These are phyloP conservation scores for Dermatophagoides farinae DNA, from an alignment of 1,140 invertebrate species.

Conservation along the genomic window DNA sequence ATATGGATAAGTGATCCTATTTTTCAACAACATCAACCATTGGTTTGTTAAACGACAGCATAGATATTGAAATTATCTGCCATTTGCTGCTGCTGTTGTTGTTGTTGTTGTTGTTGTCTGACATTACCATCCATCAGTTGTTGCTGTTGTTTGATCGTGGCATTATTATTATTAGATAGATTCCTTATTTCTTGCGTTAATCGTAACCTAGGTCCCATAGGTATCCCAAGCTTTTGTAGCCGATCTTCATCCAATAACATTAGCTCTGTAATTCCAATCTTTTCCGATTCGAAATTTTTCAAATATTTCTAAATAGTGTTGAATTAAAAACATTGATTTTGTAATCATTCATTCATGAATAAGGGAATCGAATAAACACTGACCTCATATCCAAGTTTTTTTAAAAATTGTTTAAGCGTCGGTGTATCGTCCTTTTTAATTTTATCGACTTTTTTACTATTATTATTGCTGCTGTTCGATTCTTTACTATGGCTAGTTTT, in stretches of 20 bases:
- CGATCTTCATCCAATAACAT: constrained; percentile 75
- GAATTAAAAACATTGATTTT: not conserved
- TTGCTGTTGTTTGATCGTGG: not conserved
- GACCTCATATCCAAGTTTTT: constrained; percentile 82
- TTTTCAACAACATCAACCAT: not conserved
- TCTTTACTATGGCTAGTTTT: not conserved
- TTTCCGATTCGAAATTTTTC: constrained; percentile 57
- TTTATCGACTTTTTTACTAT: constrained; percentile 3
- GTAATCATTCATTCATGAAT: no score
- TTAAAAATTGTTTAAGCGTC: constrained; percentile 62
- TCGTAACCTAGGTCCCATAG: constrained; percentile 60
- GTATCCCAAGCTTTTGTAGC: constrained; percentile 66
- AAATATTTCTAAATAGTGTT: constrained; percentile 55
- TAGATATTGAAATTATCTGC: constrained; percentile 6
- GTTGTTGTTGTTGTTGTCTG: not conserved
- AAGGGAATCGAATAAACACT: constrained; percentile 13
- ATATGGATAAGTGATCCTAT: not conserved
- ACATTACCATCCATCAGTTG: not conserved
- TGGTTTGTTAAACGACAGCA: not conserved
- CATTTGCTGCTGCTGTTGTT: not conserved
- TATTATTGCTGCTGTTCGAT: not conserved
- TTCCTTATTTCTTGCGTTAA: constrained; percentile 59
- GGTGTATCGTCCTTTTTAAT: constrained; percentile 49
- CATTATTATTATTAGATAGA: not conserved
- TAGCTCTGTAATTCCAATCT: constrained; percentile 72